Base-by-base conservation (phyloP, 2,113 vertebrate species). In the Sylvilagus bachmani region DNA sequence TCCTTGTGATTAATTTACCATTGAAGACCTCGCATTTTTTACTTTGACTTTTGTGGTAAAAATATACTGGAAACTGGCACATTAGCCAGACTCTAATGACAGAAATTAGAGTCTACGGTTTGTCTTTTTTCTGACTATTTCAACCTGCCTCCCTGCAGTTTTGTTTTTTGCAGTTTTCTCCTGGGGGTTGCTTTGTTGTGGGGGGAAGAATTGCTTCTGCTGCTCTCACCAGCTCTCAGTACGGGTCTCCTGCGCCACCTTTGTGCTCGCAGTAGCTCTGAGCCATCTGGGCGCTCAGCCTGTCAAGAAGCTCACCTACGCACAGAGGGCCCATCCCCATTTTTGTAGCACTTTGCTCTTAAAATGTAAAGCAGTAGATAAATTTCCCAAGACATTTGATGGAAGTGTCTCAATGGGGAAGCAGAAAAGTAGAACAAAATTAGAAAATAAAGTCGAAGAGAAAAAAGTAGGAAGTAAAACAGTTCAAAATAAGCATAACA, bases 351-450 rank as follows among this genome's bases (percentile, higher is more conserved):
- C 10, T 33, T 75, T 58, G 36, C 22, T 85, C 33, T 62, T 44
- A 89, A 86, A 14, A 82, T 78, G 19, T 69, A 58, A 86, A 55
- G n/a, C 78, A 14, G 38, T 10, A 70, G 6, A 5, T 29, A 71
- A 83, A 21, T 49, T 82, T 66, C 31, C 16, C 27, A 33, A 78
- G 11, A 78, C 8, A 29, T 53, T 55, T 44, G 33, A 82, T 19
- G 53, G 66, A 78, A 87, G 1, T 10, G 27, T 75, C 17, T 81
- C 75, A 71, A 66, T 44, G 6, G 13, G 74, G 61, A 82, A 70
- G 33, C 29, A 87, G 44, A 90, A 83, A 86, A 33, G 19, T 27
- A 90, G 51, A 73, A 83, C 25, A 78, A 87, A 93, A 83, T 83
- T 19, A 70, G n/a, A 83, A 83, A 44, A 49, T 31, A 17, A 82